phyloP scores from a whole-genome alignment of 2,113 vertebrate genomes.

The Cebus imitator region DNA sequence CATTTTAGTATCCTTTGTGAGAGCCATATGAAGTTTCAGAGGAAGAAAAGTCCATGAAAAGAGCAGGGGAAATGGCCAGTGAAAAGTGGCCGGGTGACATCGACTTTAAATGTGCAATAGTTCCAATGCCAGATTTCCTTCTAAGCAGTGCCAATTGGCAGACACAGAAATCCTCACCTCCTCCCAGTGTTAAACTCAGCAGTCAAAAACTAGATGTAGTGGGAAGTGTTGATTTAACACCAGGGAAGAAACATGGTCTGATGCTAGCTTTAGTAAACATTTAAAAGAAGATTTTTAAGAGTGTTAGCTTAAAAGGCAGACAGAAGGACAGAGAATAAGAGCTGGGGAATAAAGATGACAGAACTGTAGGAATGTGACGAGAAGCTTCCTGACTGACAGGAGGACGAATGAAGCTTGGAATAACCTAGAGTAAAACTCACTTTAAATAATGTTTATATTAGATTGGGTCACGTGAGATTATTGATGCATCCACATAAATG shows the following conservation, averaged over 20 bases:
- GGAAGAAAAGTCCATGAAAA: slow-evolving; percentile 67
- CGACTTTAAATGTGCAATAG: slow-evolving; percentile 74
- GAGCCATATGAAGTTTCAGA: slow-evolving; percentile 56
- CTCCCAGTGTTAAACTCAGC: slow-evolving; percentile 80
- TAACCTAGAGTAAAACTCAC: not conserved
- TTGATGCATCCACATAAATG: not conserved
- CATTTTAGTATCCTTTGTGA: not conserved
- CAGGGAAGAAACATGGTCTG: slow-evolving; percentile 71
- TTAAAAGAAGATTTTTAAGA: slow-evolving; percentile 78
- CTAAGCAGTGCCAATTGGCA: slow-evolving; percentile 81
- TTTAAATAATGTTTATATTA: not conserved
- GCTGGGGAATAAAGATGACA: not conserved
- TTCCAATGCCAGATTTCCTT: slow-evolving; percentile 77
- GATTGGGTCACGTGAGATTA: not conserved
- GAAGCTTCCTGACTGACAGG: not conserved
- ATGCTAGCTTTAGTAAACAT: slow-evolving; percentile 78
- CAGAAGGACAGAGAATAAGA: slow-evolving; percentile 50
- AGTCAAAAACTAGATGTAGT: slow-evolving; percentile 79
- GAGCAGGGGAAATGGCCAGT: slow-evolving; percentile 71
- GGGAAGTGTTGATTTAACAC: slow-evolving; percentile 84
- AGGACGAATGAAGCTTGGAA: not conserved
- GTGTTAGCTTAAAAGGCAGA: slow-evolving; percentile 73
- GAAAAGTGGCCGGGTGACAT: slow-evolving; percentile 70
- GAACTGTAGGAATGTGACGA: not conserved
- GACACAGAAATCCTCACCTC: slow-evolving; percentile 78